phyloP scores from a whole-genome alignment of 2,113 vertebrate genomes.

The Cavia porcellus region DNA sequence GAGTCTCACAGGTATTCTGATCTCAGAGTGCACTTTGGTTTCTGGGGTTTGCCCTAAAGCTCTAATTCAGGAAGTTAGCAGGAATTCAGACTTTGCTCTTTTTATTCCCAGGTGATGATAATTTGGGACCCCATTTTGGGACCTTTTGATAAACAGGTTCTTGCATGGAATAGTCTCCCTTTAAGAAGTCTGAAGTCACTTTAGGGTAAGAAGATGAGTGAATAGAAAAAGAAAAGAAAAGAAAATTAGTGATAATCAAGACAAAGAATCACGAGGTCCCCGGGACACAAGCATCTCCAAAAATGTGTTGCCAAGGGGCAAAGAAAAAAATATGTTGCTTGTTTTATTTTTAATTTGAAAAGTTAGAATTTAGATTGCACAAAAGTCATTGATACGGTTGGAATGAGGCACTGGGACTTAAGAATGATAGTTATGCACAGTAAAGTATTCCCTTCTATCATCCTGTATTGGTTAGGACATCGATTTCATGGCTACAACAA shows the following conservation, averaged over 20 bases:
- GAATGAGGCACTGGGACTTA: neutral
- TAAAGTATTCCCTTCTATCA: neutral
- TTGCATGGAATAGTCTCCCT: neutral
- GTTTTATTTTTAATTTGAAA: constrained; percentile 7
- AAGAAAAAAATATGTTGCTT: neutral
- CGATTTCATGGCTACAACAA: neutral
- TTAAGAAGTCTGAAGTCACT: neutral
- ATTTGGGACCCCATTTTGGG: neutral
- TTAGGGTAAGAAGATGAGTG: neutral
- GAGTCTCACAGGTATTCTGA: neutral
- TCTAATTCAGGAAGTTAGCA: neutral
- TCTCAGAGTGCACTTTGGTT: neutral
- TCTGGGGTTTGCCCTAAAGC: neutral
- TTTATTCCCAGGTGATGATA: neutral
- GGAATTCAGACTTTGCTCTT: neutral
- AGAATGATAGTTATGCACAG: fast-evolving
- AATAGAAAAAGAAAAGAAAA: neutral
- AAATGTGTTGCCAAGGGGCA: neutral
- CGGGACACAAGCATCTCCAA: neutral
- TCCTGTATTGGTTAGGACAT: neutral
- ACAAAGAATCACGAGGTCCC: neutral
- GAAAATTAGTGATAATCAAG: neutral
- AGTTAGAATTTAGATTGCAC: neutral
- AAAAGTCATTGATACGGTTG: neutral
- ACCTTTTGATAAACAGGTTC: neutral